A percentile compares a stretch with the other conserved stretches of the same genome.
These are phyloP conservation scores for Microctenopoma stevenorrisi DNA, from an alignment of 2,797 vertebrate species.

Conservation along the genomic window DNA sequence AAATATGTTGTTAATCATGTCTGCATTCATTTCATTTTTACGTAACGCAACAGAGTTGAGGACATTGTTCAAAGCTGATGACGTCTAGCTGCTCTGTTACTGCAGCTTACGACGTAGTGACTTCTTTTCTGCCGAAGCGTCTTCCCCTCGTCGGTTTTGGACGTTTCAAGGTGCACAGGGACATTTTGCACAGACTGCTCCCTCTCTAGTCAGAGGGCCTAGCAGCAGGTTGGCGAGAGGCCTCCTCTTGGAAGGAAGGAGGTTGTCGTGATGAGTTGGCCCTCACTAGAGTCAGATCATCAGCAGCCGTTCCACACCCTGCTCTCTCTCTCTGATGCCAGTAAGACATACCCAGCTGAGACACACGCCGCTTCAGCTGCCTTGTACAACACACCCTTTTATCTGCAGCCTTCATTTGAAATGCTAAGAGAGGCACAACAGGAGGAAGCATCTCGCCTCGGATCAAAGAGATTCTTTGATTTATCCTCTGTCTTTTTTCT, in stretches of 20 bases:
- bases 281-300: constrained; percentile 61
- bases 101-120: neutral
- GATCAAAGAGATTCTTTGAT: constrained; percentile 81
- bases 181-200: constrained; percentile 41
- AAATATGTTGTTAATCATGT: neutral
- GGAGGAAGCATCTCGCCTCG: constrained; percentile 74
- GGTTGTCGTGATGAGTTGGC: constrained; percentile 58
- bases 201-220: constrained; percentile 53
- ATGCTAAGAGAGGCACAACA: constrained; percentile 82
- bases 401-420: constrained; percentile 81
- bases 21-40: constrained; percentile 9
- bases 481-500: constrained; percentile 47
- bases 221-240: constrained; percentile 55
- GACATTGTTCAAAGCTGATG: too few species aligned
- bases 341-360: constrained; percentile 74
- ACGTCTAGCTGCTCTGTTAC: too few species aligned
- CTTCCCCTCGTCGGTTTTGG: constrained; percentile 11
- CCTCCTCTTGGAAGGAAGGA: constrained; percentile 48
- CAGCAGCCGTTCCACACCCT: constrained; percentile 61
- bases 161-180: constrained; percentile 34
- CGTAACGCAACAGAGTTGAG: neutral
- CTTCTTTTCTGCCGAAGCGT: constrained; percentile 9
- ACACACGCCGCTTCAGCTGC: constrained; percentile 71
- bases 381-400: constrained; percentile 79
- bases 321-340: constrained; percentile 50